phyloP scores from a whole-genome alignment of 2,113 vertebrate genomes.

The Tichodroma muraria region DNA sequence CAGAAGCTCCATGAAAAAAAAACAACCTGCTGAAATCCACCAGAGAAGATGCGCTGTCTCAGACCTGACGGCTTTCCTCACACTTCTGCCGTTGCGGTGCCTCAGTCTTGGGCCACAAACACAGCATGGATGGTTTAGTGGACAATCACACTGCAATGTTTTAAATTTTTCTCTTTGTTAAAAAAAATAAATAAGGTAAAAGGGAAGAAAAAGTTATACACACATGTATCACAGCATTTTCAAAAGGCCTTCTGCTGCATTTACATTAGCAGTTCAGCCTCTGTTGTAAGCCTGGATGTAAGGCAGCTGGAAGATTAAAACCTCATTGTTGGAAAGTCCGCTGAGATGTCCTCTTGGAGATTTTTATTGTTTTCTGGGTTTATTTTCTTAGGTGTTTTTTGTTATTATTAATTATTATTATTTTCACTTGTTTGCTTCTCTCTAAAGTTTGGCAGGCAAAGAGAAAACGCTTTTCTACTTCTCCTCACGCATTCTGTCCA shows the following conservation, averaged over 20 bases:
- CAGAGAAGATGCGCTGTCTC: neutral
- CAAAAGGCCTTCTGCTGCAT: constrained; percentile 57
- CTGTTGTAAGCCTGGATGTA: constrained; percentile 66
- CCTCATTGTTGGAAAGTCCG: constrained; percentile 49
- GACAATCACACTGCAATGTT: constrained; percentile 53
- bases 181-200: constrained; percentile 26
- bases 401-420: neutral
- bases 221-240: constrained; percentile 69
- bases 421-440: constrained; percentile 13
- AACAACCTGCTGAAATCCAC: neutral
- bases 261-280: constrained; percentile 59
- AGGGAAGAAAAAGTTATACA: constrained; percentile 37
- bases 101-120: constrained; percentile 52
- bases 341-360: constrained; percentile 19
- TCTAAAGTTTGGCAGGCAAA: constrained; percentile 53
- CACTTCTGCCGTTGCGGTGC: neutral
- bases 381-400: neutral
- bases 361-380: constrained; percentile 26
- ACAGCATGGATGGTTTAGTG: constrained; percentile 28
- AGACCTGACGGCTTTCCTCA: neutral
- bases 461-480: constrained; percentile 48
- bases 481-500: constrained; percentile 18
- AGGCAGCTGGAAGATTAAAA: constrained; percentile 77
- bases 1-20: constrained; percentile 1
- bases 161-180: constrained; percentile 35